Evolutionary conservation across 1,140 invertebrate genomes (phyloP).

Genomic region (Zophobas atratus): DNA sequence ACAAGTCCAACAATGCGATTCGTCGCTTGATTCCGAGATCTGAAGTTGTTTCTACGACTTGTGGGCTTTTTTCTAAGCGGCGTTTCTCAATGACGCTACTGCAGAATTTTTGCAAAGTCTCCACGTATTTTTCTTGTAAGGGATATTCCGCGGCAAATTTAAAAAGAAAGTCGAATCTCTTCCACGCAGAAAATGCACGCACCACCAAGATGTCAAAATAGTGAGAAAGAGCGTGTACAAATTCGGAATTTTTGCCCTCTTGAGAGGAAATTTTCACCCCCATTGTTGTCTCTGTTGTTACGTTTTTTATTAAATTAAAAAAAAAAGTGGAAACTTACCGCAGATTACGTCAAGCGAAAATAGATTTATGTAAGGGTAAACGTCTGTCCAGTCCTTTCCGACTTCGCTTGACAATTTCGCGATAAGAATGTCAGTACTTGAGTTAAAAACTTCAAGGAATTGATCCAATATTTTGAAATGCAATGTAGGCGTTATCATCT

Average conservation of each 20-base stretch:
- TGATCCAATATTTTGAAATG: conserved; percentile 86
- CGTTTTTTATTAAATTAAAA: background rate
- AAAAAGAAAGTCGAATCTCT: conserved; percentile 49
- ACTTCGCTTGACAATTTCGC: conserved; percentile 67
- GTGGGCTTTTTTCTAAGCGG: conserved; percentile 40
- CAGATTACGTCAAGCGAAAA: conserved; percentile 88
- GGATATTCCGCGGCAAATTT: conserved; percentile 44
- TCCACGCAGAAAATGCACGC: conserved; percentile 51
- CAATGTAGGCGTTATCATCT: conserved; percentile 84
- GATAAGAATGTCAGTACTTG: conserved; percentile 78
- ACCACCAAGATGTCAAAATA: conserved; percentile 53
- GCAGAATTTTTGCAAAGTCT: conserved; percentile 47
- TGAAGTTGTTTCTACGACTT: background rate
- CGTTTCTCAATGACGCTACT: conserved; percentile 43
- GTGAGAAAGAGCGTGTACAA: conserved; percentile 45
- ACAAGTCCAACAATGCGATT: conserved; percentile 53
- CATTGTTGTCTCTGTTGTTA: conserved; percentile 52
- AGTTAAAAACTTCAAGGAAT: conserved; percentile 83
- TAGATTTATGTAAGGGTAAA: conserved; percentile 77
- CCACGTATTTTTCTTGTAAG: conserved; percentile 45
- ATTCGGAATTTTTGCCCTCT: conserved; percentile 48
- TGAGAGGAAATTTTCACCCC: conserved; percentile 53
- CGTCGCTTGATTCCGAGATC: conserved; percentile 30
- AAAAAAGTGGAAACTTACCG: conserved; percentile 71
- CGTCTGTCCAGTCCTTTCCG: conserved; percentile 71